Percentiles rank a stretch among this genome's conserved stretches.
phyloP scores from a whole-genome alignment of 2,113 vertebrate genomes.

The Ameiurus melas region DNA sequence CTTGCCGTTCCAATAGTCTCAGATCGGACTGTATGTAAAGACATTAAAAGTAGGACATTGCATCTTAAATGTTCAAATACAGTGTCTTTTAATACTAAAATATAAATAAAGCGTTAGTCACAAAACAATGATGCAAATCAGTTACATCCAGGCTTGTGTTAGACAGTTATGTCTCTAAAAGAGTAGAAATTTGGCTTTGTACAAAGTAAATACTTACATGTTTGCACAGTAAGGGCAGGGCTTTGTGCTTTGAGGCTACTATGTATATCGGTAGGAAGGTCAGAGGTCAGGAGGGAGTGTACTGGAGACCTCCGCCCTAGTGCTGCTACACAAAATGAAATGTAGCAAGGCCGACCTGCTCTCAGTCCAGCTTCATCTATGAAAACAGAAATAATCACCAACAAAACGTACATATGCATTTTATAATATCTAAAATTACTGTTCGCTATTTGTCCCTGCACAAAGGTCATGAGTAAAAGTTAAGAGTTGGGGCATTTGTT shows the following conservation, averaged over 20 bases:
- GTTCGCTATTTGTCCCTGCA: background rate
- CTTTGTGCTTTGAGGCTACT: slow-evolving; percentile 10
- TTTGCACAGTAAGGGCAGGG: slow-evolving; percentile 1
- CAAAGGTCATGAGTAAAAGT: background rate
- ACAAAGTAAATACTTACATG: slow-evolving; percentile 16
- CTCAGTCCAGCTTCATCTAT: slow-evolving; percentile 43
- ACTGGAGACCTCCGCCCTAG: slow-evolving; percentile 73
- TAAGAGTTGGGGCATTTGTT: background rate
- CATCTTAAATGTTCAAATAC: background rate
- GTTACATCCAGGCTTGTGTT: background rate
- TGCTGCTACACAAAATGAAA: slow-evolving; percentile 51
- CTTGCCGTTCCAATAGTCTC: no score
- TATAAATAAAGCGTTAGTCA: background rate
- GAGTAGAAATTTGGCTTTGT: background rate
- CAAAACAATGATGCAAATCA: background rate
- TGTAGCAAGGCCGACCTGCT: slow-evolving; percentile 17
- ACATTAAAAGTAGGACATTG: background rate
- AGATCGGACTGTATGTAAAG: background rate
- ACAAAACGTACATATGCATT: background rate
- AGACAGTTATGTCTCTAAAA: background rate
- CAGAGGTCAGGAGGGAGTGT: slow-evolving; percentile 76
- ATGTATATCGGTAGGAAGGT: slow-evolving; percentile 46
- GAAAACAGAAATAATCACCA: slow-evolving; percentile 19
- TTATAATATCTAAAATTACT: background rate
- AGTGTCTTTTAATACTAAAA: background rate